Base-by-base conservation (phyloP, 2,888 invertebrate species). In the Himalopsyche tibetana region DNA sequence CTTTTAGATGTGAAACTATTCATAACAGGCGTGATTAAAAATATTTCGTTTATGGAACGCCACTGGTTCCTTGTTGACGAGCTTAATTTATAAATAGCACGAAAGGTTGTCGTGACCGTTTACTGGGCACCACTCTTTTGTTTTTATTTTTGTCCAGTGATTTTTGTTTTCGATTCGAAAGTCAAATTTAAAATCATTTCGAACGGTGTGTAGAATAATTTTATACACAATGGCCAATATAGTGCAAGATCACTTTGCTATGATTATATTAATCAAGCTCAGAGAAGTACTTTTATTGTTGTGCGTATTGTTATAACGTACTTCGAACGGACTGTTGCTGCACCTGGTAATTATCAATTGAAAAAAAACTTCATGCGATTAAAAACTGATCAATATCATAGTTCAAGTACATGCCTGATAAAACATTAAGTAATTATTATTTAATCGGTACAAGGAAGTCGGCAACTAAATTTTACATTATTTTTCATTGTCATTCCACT, bases 181-280 rank as follows among this genome's bases (percentile, higher is more conserved):
- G 85, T 88, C 88, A 88, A 86, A 88, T 88, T 86, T 85, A 82
- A 63, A 88, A 88, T 88, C 86, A 86, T 85, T 86, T 84, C 83
- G 80, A 69, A 85, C 74, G 55, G 74, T 82, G 84, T 84, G 84
- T 45, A 80, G 82, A 63, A 81, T 63, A 42, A 84, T 19, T 80
- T 40, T 19, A 80, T 15, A 80, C 80, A 80, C 42, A 38, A 36
- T 82, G 51, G 17, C 19, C 51, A 45, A 63, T 63, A 63, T 63
- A 63, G 19, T 63, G 63, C 63, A 63, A 63, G 63, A 63, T 63
- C 63, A 63, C 19, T 63, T 63, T n/a, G 9, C 28, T 63, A 63
- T 11, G 63, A 63, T 63, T 63, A 63, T 28, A 63, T 19, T 11
- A 63, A 63, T 63, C 63, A n/a, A 63, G 63, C 19, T 19, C 15